phyloP scores from a whole-genome alignment of 2,888 invertebrate genomes.

The Hanleya hanleyi region DNA sequence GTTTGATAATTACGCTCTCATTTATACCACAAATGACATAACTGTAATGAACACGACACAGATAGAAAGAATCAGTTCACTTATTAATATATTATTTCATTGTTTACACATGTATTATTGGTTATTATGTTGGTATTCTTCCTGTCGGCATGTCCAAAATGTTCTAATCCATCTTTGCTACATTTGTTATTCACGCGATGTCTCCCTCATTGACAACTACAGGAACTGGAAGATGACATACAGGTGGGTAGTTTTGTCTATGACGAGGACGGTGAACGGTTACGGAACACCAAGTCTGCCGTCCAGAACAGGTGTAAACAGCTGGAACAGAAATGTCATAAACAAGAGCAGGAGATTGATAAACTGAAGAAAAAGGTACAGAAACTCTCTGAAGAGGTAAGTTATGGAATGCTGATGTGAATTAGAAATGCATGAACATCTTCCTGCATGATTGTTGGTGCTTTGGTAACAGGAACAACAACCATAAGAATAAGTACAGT shows the following conservation, averaged over 20 bases:
- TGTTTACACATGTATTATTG: too few relatives aligned
- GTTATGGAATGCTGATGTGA: not conserved
- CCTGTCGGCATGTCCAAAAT: not conserved
- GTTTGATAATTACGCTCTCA: too few relatives aligned
- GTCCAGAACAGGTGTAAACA: constrained; percentile 51
- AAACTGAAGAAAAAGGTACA: constrained; percentile 50
- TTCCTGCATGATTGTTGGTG: too few relatives aligned
- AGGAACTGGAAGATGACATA: constrained; percentile 57
- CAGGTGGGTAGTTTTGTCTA: constrained; percentile 21
- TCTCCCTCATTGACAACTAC: too few relatives aligned
- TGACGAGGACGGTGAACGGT: constrained; percentile 48
- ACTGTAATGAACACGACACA: too few relatives aligned
- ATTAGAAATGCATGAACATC: not conserved
- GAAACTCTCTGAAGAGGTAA: constrained; percentile 51
- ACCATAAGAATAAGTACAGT: too few relatives aligned
- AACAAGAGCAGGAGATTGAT: constrained; percentile 57
- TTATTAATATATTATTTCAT: too few relatives aligned
- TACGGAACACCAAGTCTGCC: constrained; percentile 52
- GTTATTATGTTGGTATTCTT: not conserved
- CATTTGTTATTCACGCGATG: too few relatives aligned
- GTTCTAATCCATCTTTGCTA: too few relatives aligned
- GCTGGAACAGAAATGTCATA: constrained; percentile 53
- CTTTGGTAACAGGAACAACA: too few relatives aligned
- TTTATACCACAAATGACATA: too few relatives aligned
- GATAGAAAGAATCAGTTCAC: too few relatives aligned